Percentiles rank a stretch among this genome's conserved stretches.
These are phyloP conservation scores for Scyliorhinus canicula DNA, from an alignment of 2,797 vertebrate species.

Conservation along the genomic window DNA sequence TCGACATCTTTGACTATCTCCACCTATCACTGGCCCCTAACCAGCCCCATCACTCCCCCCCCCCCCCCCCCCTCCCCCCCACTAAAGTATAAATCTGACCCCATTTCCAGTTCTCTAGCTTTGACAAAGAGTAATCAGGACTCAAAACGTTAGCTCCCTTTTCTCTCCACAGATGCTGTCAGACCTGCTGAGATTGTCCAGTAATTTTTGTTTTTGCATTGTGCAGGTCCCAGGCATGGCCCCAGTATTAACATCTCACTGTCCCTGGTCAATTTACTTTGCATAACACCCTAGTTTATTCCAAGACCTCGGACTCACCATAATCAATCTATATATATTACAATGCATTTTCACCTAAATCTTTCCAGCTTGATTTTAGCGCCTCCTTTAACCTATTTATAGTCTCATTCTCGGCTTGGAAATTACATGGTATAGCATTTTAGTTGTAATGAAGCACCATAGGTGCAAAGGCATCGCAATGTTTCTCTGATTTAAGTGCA, in stretches of 20 bases:
- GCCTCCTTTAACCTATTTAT: background rate
- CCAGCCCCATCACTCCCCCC: too few species aligned
- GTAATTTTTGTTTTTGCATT: too few species aligned
- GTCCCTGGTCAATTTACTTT: background rate
- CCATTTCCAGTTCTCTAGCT: too few species aligned
- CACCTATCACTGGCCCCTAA: too few species aligned
- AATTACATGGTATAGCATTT: background rate
- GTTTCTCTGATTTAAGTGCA: background rate
- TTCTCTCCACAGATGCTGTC: too few species aligned
- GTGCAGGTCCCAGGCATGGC: background rate
- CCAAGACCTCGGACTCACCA: background rate
- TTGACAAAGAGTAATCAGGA: too few species aligned
- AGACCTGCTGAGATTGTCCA: too few species aligned
- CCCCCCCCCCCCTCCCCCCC: too few species aligned
- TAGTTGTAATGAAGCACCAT: background rate
- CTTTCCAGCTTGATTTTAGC: background rate
- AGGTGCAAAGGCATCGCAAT: background rate
- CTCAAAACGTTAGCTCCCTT: too few species aligned
- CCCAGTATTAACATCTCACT: background rate
- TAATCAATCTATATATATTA: background rate
- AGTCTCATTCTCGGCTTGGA: background rate
- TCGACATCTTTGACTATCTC: too few species aligned
- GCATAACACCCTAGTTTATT: background rate
- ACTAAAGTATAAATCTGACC: too few species aligned
- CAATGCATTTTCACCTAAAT: background rate